Evolutionary conservation across 1,140 invertebrate genomes (phyloP), one percentile per base, ranked within the genome.

Genomic region (Branchinecta lynchi): DNA sequence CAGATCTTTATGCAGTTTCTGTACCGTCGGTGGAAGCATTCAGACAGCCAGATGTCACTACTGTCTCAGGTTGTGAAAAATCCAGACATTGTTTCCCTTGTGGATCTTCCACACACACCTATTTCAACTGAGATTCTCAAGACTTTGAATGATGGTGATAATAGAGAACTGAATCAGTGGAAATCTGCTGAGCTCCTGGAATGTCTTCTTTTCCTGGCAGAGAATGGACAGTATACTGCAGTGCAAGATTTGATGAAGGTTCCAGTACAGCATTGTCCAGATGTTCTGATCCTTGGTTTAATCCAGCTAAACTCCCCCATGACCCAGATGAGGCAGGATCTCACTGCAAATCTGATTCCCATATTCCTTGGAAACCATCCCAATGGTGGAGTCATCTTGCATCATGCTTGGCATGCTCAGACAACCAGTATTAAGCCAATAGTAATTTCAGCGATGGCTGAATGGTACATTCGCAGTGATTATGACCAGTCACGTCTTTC

Each of bases 391-490:
- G 90, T 92, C 15, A 90, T 98, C 69, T 80, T 98, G 32, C 92
- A 96, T 79, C 88, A 93, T 77, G 92, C 93, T 0, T 98, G 96
- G 96, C 92, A 84, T 73, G 78, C 78, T 74, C 81, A 80, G 77
- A 79, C 79, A 72, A 68, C 69, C 43, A 46, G 85, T 68, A 83
- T 91, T 46, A 87, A 92, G 70, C 86, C 88, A 7, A 87, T 94
- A 65, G 89, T 97, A 45, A 96, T 97, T 87, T 90, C 93, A 74
- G 86, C 93, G 0, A 98, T 98, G 94, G 91, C 92, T 3, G 94
- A 98, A 69, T 98, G 93, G 92, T 98, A 97, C 77, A 83, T 90
- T 71, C 84, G 91, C 43, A 87, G 89, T 43, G 93, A 96, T 73
- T 87, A 89, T 75, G 95, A 98, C 79, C 95, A 98, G 78, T 87